These are phyloP conservation scores for Tetropium fuscum DNA, from an alignment of 2,888 invertebrate species.

Conservation along the genomic window DNA sequence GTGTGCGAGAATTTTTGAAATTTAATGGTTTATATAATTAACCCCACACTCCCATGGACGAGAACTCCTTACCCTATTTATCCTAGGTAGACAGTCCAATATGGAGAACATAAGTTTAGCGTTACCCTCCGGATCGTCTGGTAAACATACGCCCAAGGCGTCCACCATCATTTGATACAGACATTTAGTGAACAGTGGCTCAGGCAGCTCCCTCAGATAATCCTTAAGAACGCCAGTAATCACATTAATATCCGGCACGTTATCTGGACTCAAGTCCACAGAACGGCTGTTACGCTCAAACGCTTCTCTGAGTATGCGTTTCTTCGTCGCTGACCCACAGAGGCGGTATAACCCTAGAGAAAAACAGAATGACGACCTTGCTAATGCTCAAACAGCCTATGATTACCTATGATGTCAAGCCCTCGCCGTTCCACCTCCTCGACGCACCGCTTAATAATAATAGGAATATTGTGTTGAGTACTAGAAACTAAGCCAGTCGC, in stretches of 20 bases:
- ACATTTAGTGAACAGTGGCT: slow-evolving; percentile 97
- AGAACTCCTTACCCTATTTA: slow-evolving; percentile 93
- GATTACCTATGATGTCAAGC: slow-evolving; percentile 88
- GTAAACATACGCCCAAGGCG: slow-evolving; percentile 92
- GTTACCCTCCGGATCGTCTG: slow-evolving; percentile 98
- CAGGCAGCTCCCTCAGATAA: slow-evolving; percentile 96
- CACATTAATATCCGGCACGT: slow-evolving; percentile 99
- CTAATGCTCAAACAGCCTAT: not conserved
- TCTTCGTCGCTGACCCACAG: slow-evolving; percentile 97
- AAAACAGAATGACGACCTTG: slow-evolving; percentile 50
- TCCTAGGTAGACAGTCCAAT: slow-evolving; percentile 96
- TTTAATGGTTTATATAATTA: too few species aligned
- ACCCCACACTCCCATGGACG: too few species aligned
- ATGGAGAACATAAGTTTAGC: slow-evolving; percentile 98
- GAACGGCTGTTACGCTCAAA: slow-evolving; percentile 92
- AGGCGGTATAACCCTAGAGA: slow-evolving; percentile 86
- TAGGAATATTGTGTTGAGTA: slow-evolving; percentile 79
- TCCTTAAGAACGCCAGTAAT: slow-evolving; percentile 98
- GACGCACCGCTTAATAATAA: slow-evolving; percentile 92
- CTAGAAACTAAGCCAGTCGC: slow-evolving; percentile 70
- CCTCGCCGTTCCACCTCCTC: slow-evolving; percentile 96
- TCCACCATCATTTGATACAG: slow-evolving; percentile 99
- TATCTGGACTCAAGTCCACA: slow-evolving; percentile 94
- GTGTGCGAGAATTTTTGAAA: too few species aligned
- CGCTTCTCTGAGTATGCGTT: slow-evolving; percentile 91